Evolutionary conservation across 2,113 vertebrate genomes (phyloP), one percentile per base, ranked within the genome.

Genomic region (Rousettus leschenaultii): DNA sequence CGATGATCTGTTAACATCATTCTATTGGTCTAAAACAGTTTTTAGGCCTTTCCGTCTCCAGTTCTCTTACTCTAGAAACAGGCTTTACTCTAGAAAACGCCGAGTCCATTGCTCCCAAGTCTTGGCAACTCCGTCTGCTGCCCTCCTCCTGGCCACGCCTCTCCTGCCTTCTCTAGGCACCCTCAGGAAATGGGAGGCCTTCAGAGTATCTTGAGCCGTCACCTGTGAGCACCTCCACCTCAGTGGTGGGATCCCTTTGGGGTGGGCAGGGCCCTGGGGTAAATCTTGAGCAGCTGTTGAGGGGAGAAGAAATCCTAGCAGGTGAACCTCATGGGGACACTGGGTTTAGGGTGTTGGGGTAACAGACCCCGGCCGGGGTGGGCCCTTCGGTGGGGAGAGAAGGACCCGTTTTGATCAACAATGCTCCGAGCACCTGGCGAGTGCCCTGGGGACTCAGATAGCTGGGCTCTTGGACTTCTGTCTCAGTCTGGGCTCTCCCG

Each of bases 401-500:
- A n/a, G 22, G 3, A 55, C 70, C 16, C 3, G 4, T 11, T 19
- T 40, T 1, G 45, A 11, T 38, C 10, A 6, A 9, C 38, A 1
- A 7, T 13, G 16, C 57, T 43, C 35, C 38, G 28, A 19, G 48
- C 0, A 0, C 9, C 18, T 0, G 1, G 22, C 0, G 0, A 12
- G 70, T 10, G 5, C 33, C 30, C 61, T 3, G 28, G n/a, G 51
- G 33, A 14, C 70, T 4, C 38, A 9, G 35, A 14, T 11, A 21
- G n/a, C 30, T 21, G 21, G 55, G 61, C 65, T 35, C 38, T 66
- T 12, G 38, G 13, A 28, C 59, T 24, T 40, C 28, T 7, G 30
- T 10, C 71, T 28, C 43, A 5, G 5, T 22, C 19, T 6, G 26
- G 30, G 21, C 26, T 68, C 48, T 74, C 55, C 55, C 45, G 7